phyloP scores from a whole-genome alignment of 1,140 invertebrate species.

The Zaprionus africanus region DNA sequence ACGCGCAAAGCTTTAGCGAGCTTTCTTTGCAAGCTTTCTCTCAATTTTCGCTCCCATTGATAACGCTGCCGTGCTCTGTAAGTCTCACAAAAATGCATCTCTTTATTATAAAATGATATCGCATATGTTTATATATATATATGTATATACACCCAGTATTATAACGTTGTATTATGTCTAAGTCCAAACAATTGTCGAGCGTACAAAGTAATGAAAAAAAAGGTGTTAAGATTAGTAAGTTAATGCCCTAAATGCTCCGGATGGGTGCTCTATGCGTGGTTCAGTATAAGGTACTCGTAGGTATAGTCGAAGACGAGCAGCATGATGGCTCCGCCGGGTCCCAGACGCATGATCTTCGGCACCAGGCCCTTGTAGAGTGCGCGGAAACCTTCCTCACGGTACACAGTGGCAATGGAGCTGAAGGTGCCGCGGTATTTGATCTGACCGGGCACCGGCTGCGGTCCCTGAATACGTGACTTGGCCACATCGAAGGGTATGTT shows the following conservation, averaged over 20 bases:
- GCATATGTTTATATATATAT: not conserved
- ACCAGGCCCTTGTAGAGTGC: conserved; percentile 96
- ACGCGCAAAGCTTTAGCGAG: not conserved
- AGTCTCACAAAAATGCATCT: conserved; percentile 2
- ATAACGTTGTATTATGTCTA: not conserved
- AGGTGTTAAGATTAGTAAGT: not conserved
- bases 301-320: conserved; percentile 93
- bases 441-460: conserved; percentile 89
- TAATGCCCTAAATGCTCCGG: not conserved
- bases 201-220: not conserved
- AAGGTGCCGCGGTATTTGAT: conserved; percentile 93
- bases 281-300: conserved; percentile 88
- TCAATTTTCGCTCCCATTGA: not conserved
- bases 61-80: not conserved
- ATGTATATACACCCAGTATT: not conserved
- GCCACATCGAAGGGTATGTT: conserved; percentile 99
- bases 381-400: conserved; percentile 94
- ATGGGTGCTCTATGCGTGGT: conserved; percentile 50
- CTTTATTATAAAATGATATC: not conserved
- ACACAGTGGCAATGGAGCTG: conserved; percentile 90
- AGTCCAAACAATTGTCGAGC: not conserved
- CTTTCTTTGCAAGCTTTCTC: not conserved
- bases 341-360: conserved; percentile 95
- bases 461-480: conserved; percentile 96
- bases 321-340: conserved; percentile 96